phyloP scores from a whole-genome alignment of 2,888 invertebrate genomes.

The Marasmarcha lunaedactyla region DNA sequence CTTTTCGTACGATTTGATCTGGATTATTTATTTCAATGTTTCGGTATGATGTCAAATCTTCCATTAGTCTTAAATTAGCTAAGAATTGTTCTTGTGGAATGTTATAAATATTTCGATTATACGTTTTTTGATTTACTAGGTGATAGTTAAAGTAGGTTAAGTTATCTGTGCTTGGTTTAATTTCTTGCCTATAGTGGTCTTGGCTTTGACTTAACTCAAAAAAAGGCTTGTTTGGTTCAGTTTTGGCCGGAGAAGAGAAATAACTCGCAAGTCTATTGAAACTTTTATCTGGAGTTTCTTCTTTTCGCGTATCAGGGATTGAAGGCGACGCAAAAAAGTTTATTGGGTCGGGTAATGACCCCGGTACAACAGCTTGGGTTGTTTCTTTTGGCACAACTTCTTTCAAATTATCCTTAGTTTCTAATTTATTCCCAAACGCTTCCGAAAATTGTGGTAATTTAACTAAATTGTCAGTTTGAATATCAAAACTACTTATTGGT shows the following conservation, averaged over 20 bases:
- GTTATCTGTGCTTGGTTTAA: no score
- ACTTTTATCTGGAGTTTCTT: conserved; percentile 17
- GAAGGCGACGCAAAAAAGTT: conserved; percentile 33
- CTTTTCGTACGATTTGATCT: conserved; percentile 33
- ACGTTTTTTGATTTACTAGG: no score
- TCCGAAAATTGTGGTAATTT: no score
- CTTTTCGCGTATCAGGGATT: conserved; percentile 17
- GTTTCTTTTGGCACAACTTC: not conserved
- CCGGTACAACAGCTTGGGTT: conserved; percentile 1
- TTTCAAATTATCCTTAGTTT: not conserved
- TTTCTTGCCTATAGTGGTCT: conserved; percentile 45
- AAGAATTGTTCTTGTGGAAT: conserved; percentile 24
- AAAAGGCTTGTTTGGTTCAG: conserved; percentile 56
- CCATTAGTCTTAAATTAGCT: conserved; percentile 32
- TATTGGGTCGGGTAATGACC: conserved; percentile 32
- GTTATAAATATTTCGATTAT: conserved; percentile 19
- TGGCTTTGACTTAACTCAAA: conserved; percentile 61
- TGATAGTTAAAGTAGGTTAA: no score
- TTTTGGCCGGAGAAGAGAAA: conserved; percentile 40
- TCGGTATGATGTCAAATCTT: conserved; percentile 38
- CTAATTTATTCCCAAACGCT: not conserved
- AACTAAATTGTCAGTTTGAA: no score
- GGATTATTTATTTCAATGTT: conserved; percentile 24
- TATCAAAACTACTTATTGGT: not conserved
- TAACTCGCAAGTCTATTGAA: conserved; percentile 54